These are phyloP conservation scores for Tenebrio molitor DNA, from an alignment of 1,140 invertebrate species.

Conservation along the genomic window DNA sequence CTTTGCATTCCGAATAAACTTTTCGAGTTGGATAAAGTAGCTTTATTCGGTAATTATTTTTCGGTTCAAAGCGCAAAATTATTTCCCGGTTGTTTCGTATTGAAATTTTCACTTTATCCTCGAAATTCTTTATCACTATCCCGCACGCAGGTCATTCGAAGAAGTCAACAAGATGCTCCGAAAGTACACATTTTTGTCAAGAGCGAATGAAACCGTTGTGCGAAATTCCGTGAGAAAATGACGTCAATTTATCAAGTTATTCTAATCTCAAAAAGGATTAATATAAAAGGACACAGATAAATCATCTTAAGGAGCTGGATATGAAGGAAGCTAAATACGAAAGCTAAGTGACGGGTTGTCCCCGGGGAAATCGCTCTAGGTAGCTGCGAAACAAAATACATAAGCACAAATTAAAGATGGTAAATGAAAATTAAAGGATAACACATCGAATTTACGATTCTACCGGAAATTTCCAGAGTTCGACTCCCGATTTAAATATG, in stretches of 20 bases:
- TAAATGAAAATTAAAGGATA: conserved; percentile 24
- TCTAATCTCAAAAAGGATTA: conserved; percentile 32
- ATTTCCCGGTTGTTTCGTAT: conserved; percentile 24
- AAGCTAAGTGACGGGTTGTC: conserved; percentile 9
- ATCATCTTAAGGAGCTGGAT: conserved; percentile 24
- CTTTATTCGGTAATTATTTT: conserved; percentile 47
- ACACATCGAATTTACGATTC: background rate
- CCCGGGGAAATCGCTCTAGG: conserved; percentile 2
- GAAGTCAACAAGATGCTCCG: too few relatives aligned
- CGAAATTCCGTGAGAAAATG: background rate
- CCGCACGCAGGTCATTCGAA: too few relatives aligned
- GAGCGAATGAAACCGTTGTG: background rate
- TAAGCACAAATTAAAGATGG: conserved; percentile 8
- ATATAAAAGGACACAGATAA: conserved; percentile 36
- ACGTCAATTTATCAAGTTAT: conserved; percentile 26
- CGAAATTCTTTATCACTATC: background rate
- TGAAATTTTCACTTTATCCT: conserved; percentile 27
- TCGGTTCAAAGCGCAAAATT: conserved; percentile 40
- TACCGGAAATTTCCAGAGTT: background rate
- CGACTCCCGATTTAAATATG: conserved; percentile 17
- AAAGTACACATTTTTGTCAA: conserved; percentile 10
- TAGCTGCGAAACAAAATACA: conserved; percentile 14
- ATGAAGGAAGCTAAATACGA: conserved; percentile 27
- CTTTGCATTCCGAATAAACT: conserved; percentile 44
- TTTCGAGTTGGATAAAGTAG: conserved; percentile 46